Base-by-base conservation (phyloP, 2,888 invertebrate species). In the Bombyx huttoni region DNA sequence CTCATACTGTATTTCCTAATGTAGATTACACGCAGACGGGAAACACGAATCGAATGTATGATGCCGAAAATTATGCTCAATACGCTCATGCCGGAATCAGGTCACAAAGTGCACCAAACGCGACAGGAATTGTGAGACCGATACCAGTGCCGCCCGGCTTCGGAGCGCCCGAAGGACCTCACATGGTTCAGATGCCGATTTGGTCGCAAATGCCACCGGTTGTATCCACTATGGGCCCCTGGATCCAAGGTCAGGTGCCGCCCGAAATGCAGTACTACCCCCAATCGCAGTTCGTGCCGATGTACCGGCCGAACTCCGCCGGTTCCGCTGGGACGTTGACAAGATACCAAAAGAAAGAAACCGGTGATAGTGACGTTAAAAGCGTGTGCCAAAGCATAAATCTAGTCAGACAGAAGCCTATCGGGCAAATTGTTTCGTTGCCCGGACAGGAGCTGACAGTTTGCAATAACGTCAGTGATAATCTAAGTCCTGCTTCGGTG, bases 341-440 rank as follows among this genome's bases (percentile, higher is more conserved):
- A 40, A 72, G 88, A 60, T 89, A 87, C 59, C 83, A 78, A 47
- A 89, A 84, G 65, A 83, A 80, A 60, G 84, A 84, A 40, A 51
- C 68, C 1, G 64, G 64, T 53, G 82, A 82, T 35, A 65, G 68
- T 56, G 81, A 81, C 56, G 71, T 73, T 54, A 87, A 82, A 62
- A 73, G 79, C 59, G 70, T 84, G 84, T 88, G 88, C 87, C 89
- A 89, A 85, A 89, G 85, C 70, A 82, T 89, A 70, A 89, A 85
- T 67, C 75, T 89, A 72, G 86, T 88, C 62, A 80, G 89, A 58
- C 88, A 88, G 63, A 89, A 89, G 75, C 86, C 87, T 56, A 75
- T 89, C 48, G 89, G 89, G 54, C 89, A 89, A 67, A 89, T 89
- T 50, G 84, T 89, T 59, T 79, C 86, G 46, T 56, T 81, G 51